Evolutionary conservation across 2,888 invertebrate genomes (phyloP), one percentile per base, ranked within the genome.

Genomic region (Stenichneumon culpator): DNA sequence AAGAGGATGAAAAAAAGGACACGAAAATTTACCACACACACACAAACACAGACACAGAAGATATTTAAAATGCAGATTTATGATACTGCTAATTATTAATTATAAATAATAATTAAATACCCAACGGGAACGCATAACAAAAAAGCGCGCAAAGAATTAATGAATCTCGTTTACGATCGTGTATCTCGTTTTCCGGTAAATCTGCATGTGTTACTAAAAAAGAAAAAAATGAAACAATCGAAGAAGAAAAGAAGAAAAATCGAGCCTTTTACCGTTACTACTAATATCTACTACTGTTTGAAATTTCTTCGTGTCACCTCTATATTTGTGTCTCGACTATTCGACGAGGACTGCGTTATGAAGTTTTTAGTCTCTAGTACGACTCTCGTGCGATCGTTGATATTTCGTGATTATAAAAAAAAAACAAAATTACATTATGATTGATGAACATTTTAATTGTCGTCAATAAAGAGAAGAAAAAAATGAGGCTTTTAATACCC

Each of bases 401-500:
- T 63, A 47, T 70, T 83, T 74, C 67, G 63, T 83, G 83, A 83
- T 52, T 28, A 16, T 32, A 75, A 74, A 63, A 73, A 25, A 6
- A 73, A 22, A 36, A 72, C 14, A 57, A 6, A 44, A 69, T 36
- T 47, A 68, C 72, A 78, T 52, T 63, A 75, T 60, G 50, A 78
- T 79, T 57, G 68, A 50, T 44, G n/a, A 57, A 78, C 68, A 82
- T 77, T 78, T 82, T 60, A 54, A 83, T 68, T 74, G 79, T 79
- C 75, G 78, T 79, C 73, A 79, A 79, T 79, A 78, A 73, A 83
- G 75, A 72, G 77, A 84, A 84, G 44, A 75, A 79, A 79, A 83
- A 80, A 84, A 67, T 44, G 77, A 84, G 70, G 83, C 83, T 75
- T 84, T 84, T 84, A 77, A 80, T 84, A 84, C 79, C 79, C 79